Conservation (phyloP, 2,113 vertebrate genomes). For the Istiophorus platypterus region DNA sequence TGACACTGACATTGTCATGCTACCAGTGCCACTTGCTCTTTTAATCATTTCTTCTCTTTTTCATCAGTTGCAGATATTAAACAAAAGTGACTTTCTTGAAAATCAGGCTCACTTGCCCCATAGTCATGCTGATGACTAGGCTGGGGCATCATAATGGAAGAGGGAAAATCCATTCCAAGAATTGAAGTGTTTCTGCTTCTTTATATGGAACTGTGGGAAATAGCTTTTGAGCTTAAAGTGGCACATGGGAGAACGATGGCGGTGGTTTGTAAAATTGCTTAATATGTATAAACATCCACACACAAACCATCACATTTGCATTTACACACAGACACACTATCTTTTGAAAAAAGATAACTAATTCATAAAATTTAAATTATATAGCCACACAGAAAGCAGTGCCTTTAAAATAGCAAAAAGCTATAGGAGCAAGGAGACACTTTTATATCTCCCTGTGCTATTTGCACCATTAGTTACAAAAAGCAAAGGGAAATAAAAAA, state of each 20-base stretch:
- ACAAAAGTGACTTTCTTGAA: slow-evolving; percentile 3
- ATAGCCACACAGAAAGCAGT: slow-evolving; percentile 37
- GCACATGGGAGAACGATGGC: slow-evolving; percentile 25
- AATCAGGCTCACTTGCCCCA: neutral
- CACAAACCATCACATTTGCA: slow-evolving; percentile 21
- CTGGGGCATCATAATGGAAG: neutral
- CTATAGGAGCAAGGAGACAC: slow-evolving; percentile 20
- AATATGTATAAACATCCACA: slow-evolving; percentile 44
- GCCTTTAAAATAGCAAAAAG: slow-evolving; percentile 52
- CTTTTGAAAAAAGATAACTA: slow-evolving; percentile 47
- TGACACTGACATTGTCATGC: neutral
- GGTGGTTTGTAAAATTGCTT: slow-evolving; percentile 44
- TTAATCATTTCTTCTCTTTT: slow-evolving; percentile 4
- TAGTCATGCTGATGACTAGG: neutral
- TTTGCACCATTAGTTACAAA: slow-evolving; percentile 27
- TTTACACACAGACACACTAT: neutral
- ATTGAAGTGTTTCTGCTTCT: slow-evolving; percentile 30
- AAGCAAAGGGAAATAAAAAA: neutral
- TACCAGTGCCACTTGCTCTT: neutral
- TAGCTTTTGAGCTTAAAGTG: slow-evolving; percentile 34
- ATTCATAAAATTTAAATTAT: slow-evolving; percentile 62
- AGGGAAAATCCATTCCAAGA: slow-evolving; percentile 34
- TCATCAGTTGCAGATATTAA: slow-evolving; percentile 19
- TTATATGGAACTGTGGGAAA: slow-evolving; percentile 35
- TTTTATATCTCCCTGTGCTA: slow-evolving; percentile 36